Evolutionary conservation across 1,140 invertebrate species (phyloP), one percentile per base, ranked within the genome.

Genomic region (Papilio aristodemus): DNA sequence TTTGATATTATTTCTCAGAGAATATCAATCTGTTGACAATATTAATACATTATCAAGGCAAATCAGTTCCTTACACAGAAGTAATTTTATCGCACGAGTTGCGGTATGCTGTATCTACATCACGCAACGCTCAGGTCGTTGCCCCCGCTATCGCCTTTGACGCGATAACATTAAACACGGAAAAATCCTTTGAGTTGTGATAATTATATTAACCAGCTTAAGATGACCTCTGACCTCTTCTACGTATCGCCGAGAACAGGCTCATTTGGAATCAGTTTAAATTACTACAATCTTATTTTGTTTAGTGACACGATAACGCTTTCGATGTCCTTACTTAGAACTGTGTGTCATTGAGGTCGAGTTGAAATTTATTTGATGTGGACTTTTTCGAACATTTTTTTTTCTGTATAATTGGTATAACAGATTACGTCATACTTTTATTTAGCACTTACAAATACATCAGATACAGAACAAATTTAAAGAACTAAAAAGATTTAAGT

Each of bases 161-260:
- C 71, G 76, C 78, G 88, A 89, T 90, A 87, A 84, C 78, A 78
- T 81, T 79, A 71, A 77, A 81, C 71, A 87, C 83, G 86, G 85
- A 89, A 90, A 89, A 87, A 88, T 78, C 82, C 82, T 82, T 85
- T 84, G 74, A 73, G 73, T 68, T 70, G 67, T 81, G 84, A 88
- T 88, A 84, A 83, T 77, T 58, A 67, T 63, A 73, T 58, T 54
- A 69, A 68, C 75, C 83, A 79, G 82, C 74, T 68, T 77, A 64
- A 71, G 14, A 50, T 74, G 79, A 79, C 39, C 78, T 71, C 60
- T 67, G 22, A 64, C 69, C 58, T 67, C 71, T 69, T 67, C 60
- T 54, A 39, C 50, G 22, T 27, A 32, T 67, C 14, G 14, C 37
- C 22, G 9, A n/a, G 32, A 72, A 62, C 60, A 27, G 68, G 70